Base-by-base conservation (phyloP, 2,888 invertebrate species). In the Crossocerus cetratus region DNA sequence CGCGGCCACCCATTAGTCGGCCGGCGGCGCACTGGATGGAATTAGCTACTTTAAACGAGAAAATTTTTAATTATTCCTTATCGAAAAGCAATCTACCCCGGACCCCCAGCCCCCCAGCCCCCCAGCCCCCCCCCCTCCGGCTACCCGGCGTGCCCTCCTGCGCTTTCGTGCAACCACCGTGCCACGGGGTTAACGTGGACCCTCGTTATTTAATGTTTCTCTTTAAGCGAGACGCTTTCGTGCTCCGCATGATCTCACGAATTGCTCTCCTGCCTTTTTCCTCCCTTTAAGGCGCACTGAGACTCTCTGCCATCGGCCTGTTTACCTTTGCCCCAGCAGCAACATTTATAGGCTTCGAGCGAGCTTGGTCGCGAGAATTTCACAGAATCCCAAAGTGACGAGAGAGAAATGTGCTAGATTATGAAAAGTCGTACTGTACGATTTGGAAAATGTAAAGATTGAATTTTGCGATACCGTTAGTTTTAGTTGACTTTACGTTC, bases 51-150 rank as follows among this genome's bases (percentile, higher is more conserved):
- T 90, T 88, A 89, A 90, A 89, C 87, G 90, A 90, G 89, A 89
- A 88, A 89, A 89, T 89, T 90, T 91, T 91, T 91, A 91, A 91
- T 91, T 90, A 90, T 90, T 88, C 86, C 90, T 90, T 90, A 90
- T 91, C 90, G 90, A 88, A 90, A 90, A 90, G 88, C 86, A 86
- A 90, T 90, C 90, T 90, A 81, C 83, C 84, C 78, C 78, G 65
- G 57, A 60, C 71, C 58, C 57, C 65, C 23, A 59, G n/a, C n/a
- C n/a, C n/a, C n/a, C n/a, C n/a, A n/a, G n/a, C n/a, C n/a, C n/a
- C n/a, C n/a, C n/a, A n/a, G 56, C 13, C 45, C 16, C 22, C 58
- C 74, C 42, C 65, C 69, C 54, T 57, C 62, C 45, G 71, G 58
- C 44, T 13, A 22, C 20, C n/a, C 45, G 32, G 45, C 68, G 66